Percentiles rank a stretch among this genome's conserved stretches.
Evolutionary conservation across 2,888 invertebrate genomes (phyloP).

Genomic region (Lycophotia porphyrea): DNA sequence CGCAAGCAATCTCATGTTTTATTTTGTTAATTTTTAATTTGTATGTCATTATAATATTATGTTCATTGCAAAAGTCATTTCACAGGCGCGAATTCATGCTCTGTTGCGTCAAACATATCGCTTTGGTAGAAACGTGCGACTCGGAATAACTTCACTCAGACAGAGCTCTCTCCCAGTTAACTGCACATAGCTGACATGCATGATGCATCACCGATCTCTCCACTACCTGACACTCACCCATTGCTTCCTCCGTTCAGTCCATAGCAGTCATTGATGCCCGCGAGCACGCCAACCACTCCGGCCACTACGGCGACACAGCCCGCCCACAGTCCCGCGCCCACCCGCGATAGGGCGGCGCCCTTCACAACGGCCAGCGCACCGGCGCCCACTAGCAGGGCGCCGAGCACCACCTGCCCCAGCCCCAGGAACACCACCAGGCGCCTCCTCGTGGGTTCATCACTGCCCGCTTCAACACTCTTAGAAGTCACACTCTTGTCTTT

Average conservation of each 20-base stretch:
- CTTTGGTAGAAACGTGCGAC: constrained; percentile 39
- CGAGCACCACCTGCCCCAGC: constrained; percentile 91
- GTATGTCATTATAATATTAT: constrained; percentile 40
- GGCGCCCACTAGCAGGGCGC: constrained; percentile 91
- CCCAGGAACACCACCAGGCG: constrained; percentile 89
- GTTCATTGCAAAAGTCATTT: constrained; percentile 45
- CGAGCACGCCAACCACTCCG: constrained; percentile 91
- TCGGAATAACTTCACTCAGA: constrained; percentile 37
- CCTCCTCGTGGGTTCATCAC: constrained; percentile 72
- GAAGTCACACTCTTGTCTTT: constrained; percentile 84
- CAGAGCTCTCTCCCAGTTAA: constrained; percentile 46
- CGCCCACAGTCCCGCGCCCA: constrained; percentile 93
- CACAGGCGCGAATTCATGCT: constrained; percentile 51
- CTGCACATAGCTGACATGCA: constrained; percentile 6
- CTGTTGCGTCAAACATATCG: constrained; percentile 49
- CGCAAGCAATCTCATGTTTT: constrained; percentile 19
- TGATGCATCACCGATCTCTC: background rate
- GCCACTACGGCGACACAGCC: constrained; percentile 91
- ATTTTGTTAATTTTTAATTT: constrained; percentile 30
- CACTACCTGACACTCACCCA: constrained; percentile 73
- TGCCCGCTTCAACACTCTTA: constrained; percentile 84
- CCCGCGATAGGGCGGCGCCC: constrained; percentile 90
- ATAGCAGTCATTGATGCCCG: constrained; percentile 90
- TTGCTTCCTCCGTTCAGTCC: constrained; percentile 79
- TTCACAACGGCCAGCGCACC: constrained; percentile 92